Conservation (phyloP, 2,888 invertebrate genomes). For the Electrophaes corylata region DNA sequence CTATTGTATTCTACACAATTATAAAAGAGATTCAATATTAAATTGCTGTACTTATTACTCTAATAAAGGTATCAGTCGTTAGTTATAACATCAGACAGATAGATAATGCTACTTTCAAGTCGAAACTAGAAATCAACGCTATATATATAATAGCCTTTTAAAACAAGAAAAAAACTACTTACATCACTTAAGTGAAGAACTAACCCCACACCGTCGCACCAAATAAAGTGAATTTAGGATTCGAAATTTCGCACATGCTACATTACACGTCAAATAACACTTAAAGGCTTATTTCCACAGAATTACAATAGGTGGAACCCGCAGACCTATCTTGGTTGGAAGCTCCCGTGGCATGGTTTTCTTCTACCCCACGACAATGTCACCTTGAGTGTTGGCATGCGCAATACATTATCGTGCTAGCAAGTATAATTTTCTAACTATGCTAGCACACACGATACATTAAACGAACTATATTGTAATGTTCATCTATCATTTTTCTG, state of each 20-base stretch:
- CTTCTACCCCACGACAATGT: background rate
- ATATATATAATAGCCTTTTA: too few relatives aligned
- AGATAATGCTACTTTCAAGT: conserved; percentile 5
- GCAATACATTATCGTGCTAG: background rate
- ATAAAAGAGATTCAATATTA: conserved; percentile 21
- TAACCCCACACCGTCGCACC: too few relatives aligned
- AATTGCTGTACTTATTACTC: conserved; percentile 11
- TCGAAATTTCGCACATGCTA: too few relatives aligned
- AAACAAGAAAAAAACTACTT: too few relatives aligned
- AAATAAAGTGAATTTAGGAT: too few relatives aligned
- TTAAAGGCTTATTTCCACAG: conserved; percentile 26
- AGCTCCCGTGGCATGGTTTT: too few relatives aligned
- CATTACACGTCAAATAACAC: too few relatives aligned
- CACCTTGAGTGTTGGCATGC: background rate
- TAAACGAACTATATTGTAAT: too few relatives aligned
- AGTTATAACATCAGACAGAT: conserved; percentile 2
- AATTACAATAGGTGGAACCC: too few relatives aligned
- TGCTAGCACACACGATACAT: background rate
- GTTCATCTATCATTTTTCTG: background rate
- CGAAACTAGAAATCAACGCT: conserved; percentile 4
- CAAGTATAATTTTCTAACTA: background rate
- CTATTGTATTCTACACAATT: conserved; percentile 57
- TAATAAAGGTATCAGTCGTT: conserved; percentile 5
- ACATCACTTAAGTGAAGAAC: too few relatives aligned
- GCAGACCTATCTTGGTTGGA: too few relatives aligned